phyloP scores from a whole-genome alignment of 2,113 vertebrate species.

The Coturnix japonica region DNA sequence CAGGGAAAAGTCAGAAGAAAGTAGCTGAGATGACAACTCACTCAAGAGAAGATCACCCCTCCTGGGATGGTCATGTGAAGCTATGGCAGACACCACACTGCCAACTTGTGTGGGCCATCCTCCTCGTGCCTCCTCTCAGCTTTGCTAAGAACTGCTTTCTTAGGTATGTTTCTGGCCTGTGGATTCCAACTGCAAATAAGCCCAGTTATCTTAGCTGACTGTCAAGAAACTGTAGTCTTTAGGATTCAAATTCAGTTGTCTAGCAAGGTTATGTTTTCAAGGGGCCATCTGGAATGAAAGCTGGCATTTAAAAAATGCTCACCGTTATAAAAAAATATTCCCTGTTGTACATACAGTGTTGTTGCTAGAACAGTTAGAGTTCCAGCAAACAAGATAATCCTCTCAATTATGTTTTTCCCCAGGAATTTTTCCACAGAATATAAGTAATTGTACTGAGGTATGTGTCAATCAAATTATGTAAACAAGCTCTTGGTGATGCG shows the following conservation, averaged over 20 bases:
- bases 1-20: neutral
- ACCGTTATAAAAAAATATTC: rapidly evolving
- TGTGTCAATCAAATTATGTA: conserved; percentile 32
- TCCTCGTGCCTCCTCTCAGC: neutral
- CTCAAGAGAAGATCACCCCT: neutral
- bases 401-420: conserved; percentile 24
- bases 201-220: neutral
- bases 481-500: neutral
- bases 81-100: rapidly evolving
- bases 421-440: neutral
- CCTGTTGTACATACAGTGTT: neutral
- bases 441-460: neutral
- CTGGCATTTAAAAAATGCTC: neutral
- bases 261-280: neutral
- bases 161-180: neutral
- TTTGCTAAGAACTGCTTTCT: neutral
- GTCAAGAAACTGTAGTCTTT: neutral
- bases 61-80: neutral
- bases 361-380: neutral
- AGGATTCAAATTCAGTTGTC: neutral
- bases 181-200: neutral
- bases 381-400: conserved; percentile 38
- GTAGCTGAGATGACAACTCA: neutral
- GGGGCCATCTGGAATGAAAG: neutral
- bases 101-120: neutral